Base-by-base conservation (phyloP, 2,113 vertebrate species). In the Brachionichthys hirsutus region DNA sequence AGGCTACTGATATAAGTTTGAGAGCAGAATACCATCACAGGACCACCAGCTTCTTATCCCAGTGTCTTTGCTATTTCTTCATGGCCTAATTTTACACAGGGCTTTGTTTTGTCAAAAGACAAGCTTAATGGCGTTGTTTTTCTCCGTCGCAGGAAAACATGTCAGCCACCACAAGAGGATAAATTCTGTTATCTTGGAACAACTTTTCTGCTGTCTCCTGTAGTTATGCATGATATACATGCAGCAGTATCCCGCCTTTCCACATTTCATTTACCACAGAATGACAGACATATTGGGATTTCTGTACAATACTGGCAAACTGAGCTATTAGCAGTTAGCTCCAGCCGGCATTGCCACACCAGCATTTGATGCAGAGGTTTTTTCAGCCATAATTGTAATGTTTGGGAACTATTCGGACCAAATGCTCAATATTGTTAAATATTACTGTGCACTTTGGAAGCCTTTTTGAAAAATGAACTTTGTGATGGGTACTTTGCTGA, bases 151-250 rank as follows among this genome's bases (percentile, higher is more conserved):
- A 78, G 75, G 22, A 75, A 88, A 77, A 77, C 81, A 79, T 59
- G 77, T 75, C 80, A 76, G 73, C 72, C 77, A 51, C 54, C 46
- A 55, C 64, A 53, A 44, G 51, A 81, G 77, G 76, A 16, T 46
- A 54, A 72, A 77, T 77, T 70, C 81, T 80, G 75, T 90, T 85
- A 80, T 78, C 71, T 48, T n/a, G 16, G 64, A 79, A 73, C 66
- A 63, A 50, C 63, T 79, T 56, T 56, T 63, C 49, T 73, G 70
- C 63, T 54, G 40, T 82, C 48, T 67, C 69, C 46, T 62, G 55
- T 77, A 81, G 80, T 83, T 83, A 67, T 59, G 38, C 42, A 38
- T 38, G 49, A 52, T 48, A 19, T 65, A 60, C 49, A 48, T 54
- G 58, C 18, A 34, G 19, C 50, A 22, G 17, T 36, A 58, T 3